Conservation (phyloP, 2,797 vertebrate species). For the Acipenser ruthenus region DNA sequence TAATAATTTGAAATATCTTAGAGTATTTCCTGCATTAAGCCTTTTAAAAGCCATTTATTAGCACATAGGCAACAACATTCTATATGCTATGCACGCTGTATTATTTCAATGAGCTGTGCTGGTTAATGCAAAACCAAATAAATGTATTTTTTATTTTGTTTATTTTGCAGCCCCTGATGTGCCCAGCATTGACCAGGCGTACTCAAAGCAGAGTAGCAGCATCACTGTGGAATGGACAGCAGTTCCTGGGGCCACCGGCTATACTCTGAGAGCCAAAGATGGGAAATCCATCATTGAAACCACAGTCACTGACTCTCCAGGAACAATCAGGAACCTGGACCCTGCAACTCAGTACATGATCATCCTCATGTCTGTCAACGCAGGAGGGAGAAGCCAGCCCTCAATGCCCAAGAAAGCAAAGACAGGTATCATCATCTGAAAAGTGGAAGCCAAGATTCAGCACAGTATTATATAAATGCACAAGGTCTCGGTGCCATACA, state of each 20-base stretch:
- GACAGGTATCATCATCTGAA: constrained; percentile 64
- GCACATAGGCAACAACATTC: too few relatives aligned
- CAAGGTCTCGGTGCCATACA: too few relatives aligned
- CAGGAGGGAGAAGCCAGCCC: constrained; percentile 69
- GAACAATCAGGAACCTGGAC: constrained; percentile 58
- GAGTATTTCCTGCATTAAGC: too few relatives aligned
- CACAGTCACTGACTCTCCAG: constrained; percentile 60
- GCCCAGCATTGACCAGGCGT: constrained; percentile 68
- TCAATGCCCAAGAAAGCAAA: constrained; percentile 63
- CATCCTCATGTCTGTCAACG: constrained; percentile 66
- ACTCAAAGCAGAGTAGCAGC: constrained; percentile 71
- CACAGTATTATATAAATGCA: background rate
- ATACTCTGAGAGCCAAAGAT: constrained; percentile 63
- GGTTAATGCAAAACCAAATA: too few relatives aligned
- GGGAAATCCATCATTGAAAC: constrained; percentile 66
- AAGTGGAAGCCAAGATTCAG: background rate
- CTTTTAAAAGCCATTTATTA: too few relatives aligned
- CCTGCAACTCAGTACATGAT: constrained; percentile 74
- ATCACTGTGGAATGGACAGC: constrained; percentile 70
- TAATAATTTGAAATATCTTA: too few relatives aligned
- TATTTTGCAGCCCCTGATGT: constrained; percentile 57
- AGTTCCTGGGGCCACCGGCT: constrained; percentile 56
- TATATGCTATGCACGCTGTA: too few relatives aligned
- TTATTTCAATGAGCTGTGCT: too few relatives aligned
- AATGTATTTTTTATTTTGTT: too few relatives aligned